phyloP scores from a whole-genome alignment of 2,797 vertebrate genomes.

The Valencia hispanica region DNA sequence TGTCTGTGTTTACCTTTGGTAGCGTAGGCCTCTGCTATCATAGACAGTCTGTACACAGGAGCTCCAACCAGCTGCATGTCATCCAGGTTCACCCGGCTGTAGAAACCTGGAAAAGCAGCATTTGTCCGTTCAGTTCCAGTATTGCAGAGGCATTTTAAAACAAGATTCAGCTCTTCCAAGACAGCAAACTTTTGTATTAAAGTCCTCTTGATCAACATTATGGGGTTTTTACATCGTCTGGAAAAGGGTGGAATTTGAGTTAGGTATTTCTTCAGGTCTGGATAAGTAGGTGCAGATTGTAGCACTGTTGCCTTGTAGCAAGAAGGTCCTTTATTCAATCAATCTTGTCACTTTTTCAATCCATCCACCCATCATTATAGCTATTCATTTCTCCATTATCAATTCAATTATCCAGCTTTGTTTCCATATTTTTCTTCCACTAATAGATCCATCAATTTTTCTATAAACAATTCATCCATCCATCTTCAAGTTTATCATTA shows the following conservation, averaged over 20 bases:
- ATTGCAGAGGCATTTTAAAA: neutral
- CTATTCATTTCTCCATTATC: neutral
- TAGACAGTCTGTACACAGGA: constrained; percentile 89
- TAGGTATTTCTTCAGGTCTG: neutral
- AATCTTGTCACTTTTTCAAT: neutral
- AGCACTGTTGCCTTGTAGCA: neutral
- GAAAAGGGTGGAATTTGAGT: neutral
- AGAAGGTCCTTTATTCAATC: neutral
- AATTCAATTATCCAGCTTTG: neutral
- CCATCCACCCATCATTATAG: neutral
- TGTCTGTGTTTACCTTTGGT: constrained; percentile 87
- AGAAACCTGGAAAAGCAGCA: constrained; percentile 78
- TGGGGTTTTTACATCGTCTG: neutral
- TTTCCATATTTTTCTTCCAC: no score
- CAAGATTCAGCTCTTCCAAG: neutral
- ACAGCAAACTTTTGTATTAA: neutral
- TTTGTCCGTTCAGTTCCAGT: neutral
- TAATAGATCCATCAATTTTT: neutral
- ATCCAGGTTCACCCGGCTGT: constrained; percentile 86
- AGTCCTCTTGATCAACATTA: neutral
- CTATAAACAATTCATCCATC: neutral
- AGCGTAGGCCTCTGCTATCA: constrained; percentile 96
- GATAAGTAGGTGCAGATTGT: neutral
- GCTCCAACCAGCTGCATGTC: constrained; percentile 89
- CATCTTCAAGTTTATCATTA: no score